Conservation (phyloP, 2,888 invertebrate genomes). For the Heliconius aoede region DNA sequence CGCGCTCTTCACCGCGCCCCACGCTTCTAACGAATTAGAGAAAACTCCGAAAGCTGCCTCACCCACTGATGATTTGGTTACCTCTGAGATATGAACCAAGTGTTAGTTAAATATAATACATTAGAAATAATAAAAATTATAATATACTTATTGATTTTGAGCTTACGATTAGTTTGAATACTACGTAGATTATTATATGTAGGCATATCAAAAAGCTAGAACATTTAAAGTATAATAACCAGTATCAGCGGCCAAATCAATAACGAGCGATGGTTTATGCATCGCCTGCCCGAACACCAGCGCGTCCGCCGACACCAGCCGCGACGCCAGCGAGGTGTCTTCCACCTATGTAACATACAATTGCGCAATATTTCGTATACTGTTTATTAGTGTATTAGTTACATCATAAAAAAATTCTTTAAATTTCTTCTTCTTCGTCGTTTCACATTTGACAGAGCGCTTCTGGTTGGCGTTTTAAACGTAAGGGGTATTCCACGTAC, state of each 20-base stretch:
- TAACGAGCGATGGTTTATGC: constrained; percentile 84
- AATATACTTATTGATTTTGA: background rate
- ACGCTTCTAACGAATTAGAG: constrained; percentile 85
- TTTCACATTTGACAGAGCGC: no score
- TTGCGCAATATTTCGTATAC: no score
- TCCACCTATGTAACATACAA: constrained; percentile 78
- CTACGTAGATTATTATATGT: background rate
- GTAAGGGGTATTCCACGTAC: no score
- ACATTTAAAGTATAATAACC: background rate
- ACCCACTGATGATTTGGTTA: constrained; percentile 69
- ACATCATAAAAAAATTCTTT: no score
- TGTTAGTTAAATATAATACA: background rate
- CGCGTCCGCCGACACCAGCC: constrained; percentile 91
- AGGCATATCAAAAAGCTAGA: background rate
- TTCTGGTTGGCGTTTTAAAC: no score
- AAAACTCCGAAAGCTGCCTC: constrained; percentile 88
- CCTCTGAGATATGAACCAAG: background rate
- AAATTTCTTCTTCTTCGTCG: no score
- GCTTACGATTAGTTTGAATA: background rate
- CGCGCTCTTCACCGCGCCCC: constrained; percentile 85
- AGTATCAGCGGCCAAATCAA: constrained; percentile 86
- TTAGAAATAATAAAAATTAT: background rate
- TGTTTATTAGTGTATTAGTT: no score
- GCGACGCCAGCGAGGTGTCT: constrained; percentile 91
- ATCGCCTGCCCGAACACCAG: constrained; percentile 87